A percentile compares a stretch with the other conserved stretches of the same genome.
Evolutionary conservation across 2,888 invertebrate genomes (phyloP).

Genomic region (Sinohyriopsis cumingii): DNA sequence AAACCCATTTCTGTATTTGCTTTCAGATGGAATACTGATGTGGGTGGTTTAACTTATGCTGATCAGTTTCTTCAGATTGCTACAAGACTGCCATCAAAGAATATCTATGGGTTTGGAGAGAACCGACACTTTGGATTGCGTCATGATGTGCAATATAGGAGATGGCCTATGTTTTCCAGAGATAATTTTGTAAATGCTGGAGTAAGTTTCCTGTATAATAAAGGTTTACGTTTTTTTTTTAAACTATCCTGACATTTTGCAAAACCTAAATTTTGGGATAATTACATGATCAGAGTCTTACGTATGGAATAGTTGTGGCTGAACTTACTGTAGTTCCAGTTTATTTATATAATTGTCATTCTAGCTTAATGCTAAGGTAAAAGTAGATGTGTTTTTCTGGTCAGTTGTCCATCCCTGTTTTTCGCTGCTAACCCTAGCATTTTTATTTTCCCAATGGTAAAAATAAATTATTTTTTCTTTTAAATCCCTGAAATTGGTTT

Average conservation of each 20-base stretch:
- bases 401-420: too few species aligned
- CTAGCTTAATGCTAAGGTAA: too few species aligned
- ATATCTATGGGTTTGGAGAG: constrained; percentile 74
- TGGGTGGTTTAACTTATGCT: constrained; percentile 70
- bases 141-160: constrained; percentile 66
- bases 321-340: too few species aligned
- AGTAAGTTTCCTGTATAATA: constrained; percentile 9
- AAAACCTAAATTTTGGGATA: neutral
- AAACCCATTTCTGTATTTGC: too few species aligned
- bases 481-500: too few species aligned
- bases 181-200: constrained; percentile 61
- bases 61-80: constrained; percentile 73
- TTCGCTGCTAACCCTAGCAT: too few species aligned
- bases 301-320: too few species aligned
- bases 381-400: too few species aligned
- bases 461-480: too few species aligned
- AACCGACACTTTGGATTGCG: constrained; percentile 68
- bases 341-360: too few species aligned
- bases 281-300: neutral
- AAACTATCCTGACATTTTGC: neutral
- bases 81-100: constrained; percentile 67
- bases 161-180: constrained; percentile 70
- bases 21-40: constrained; percentile 53
- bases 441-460: too few species aligned
- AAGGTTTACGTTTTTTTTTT: too few species aligned